Percentiles rank a stretch among this genome's conserved stretches.
Conservation (phyloP, 2,113 vertebrate genomes). For the Sylvilagus bachmani region DNA sequence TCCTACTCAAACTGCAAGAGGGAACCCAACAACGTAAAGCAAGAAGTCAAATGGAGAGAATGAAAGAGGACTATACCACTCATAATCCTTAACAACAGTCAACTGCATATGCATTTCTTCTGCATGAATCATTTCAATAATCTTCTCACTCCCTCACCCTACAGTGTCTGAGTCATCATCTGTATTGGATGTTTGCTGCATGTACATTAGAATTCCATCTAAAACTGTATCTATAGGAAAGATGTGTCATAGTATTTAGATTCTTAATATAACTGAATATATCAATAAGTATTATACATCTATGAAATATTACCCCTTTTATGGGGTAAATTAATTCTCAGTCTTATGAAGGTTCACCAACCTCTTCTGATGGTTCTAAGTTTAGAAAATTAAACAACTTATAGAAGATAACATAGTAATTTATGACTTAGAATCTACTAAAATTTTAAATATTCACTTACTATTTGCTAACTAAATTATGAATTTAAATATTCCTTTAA, state of each 20-base stretch:
- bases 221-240: constrained; percentile 32
- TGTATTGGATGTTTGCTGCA: background rate
- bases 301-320: background rate
- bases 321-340: constrained; percentile 9
- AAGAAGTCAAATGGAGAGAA: background rate
- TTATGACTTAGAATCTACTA: background rate
- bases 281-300: background rate
- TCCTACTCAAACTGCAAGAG: background rate
- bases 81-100: background rate
- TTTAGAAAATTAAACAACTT: constrained; percentile 38
- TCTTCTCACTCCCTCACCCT: background rate
- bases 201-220: background rate
- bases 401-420: background rate
- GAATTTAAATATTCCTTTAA: background rate
- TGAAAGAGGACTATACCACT: background rate
- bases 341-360: background rate
- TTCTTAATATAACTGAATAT: background rate
- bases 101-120: background rate
- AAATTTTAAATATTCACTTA: constrained; percentile 49
- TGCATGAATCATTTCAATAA: background rate
- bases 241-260: background rate
- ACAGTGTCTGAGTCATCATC: background rate
- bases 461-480: background rate
- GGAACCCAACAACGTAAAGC: background rate
- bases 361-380: background rate